These are phyloP conservation scores for Meteorus sp. DNA, from an alignment of 1,140 invertebrate species.

Conservation along the genomic window DNA sequence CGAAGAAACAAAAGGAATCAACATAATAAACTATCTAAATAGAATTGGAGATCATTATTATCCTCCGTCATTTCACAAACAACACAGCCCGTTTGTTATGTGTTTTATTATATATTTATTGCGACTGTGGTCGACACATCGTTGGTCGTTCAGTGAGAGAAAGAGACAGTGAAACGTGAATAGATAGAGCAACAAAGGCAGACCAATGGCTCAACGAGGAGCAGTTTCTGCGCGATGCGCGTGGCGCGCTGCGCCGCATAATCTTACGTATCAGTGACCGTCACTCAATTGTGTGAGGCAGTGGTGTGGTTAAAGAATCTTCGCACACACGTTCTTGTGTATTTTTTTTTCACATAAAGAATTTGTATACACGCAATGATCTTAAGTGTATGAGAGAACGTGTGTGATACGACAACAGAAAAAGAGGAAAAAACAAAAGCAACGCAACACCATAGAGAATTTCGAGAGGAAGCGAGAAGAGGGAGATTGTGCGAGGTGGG, in stretches of 20 bases:
- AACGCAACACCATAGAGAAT: too few relatives aligned
- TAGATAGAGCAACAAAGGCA: too few relatives aligned
- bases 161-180: too few relatives aligned
- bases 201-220: conserved; percentile 36
- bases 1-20: too few relatives aligned
- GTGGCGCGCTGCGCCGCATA: conserved; percentile 52
- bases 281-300: conserved; percentile 50
- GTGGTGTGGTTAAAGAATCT: conserved; percentile 34
- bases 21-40: too few relatives aligned
- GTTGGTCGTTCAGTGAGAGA: not conserved
- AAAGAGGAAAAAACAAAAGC: too few relatives aligned
- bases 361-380: conserved; percentile 24
- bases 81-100: too few relatives aligned
- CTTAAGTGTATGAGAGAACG: not conserved
- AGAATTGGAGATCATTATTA: too few relatives aligned
- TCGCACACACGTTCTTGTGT: conserved; percentile 4
- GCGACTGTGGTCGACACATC: not conserved
- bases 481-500: too few relatives aligned
- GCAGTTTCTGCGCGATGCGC: conserved; percentile 47
- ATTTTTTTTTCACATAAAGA: conserved; percentile 3
- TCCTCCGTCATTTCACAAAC: too few relatives aligned
- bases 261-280: conserved; percentile 56
- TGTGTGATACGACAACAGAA: too few relatives aligned
- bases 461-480: too few relatives aligned
- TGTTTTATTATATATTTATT: not conserved